Conservation (phyloP, 2,888 invertebrate species). For the Caenorhabditis drosophilae region DNA sequence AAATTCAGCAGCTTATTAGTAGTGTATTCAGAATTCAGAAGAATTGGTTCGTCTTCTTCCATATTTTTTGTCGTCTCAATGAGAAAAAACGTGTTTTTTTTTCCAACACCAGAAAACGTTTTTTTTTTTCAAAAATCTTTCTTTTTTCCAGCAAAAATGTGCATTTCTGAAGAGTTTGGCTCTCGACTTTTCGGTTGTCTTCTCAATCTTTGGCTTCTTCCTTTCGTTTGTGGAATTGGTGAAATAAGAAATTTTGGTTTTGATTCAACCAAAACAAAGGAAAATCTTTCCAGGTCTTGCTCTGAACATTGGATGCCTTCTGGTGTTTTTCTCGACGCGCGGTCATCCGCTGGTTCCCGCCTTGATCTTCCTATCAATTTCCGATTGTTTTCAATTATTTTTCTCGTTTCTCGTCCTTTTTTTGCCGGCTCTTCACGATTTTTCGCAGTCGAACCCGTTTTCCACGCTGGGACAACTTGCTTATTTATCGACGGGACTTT, state of each 20-base stretch:
- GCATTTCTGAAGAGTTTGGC: slow-evolving; percentile 38
- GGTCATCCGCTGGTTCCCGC: slow-evolving; percentile 51
- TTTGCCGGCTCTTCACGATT: slow-evolving; percentile 66
- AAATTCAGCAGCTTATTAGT: too few species aligned
- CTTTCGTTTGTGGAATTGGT: slow-evolving; percentile 60
- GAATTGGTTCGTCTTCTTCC: too few species aligned
- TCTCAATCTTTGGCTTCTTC: slow-evolving; percentile 62
- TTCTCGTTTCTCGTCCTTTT: slow-evolving; percentile 66
- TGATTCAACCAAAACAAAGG: too few species aligned
- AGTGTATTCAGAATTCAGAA: too few species aligned
- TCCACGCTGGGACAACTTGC: slow-evolving; percentile 55
- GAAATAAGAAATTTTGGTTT: not conserved
- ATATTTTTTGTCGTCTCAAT: too few species aligned
- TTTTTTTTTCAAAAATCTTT: too few species aligned
- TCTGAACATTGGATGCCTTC: slow-evolving; percentile 59
- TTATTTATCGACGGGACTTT: slow-evolving; percentile 61
- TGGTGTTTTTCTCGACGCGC: slow-evolving; percentile 51
- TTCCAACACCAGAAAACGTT: too few species aligned
- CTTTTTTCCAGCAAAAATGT: too few species aligned
- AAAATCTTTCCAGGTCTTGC: slow-evolving; percentile 54
- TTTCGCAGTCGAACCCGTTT: slow-evolving; percentile 28
- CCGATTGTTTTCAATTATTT: slow-evolving; percentile 64
- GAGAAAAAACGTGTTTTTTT: too few species aligned
- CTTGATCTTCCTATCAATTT: slow-evolving; percentile 62
- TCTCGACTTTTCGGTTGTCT: slow-evolving; percentile 59